A percentile compares a stretch with the other conserved stretches of the same genome.
Conservation (phyloP, 1,140 invertebrate genomes). For the Tribolium madens region DNA sequence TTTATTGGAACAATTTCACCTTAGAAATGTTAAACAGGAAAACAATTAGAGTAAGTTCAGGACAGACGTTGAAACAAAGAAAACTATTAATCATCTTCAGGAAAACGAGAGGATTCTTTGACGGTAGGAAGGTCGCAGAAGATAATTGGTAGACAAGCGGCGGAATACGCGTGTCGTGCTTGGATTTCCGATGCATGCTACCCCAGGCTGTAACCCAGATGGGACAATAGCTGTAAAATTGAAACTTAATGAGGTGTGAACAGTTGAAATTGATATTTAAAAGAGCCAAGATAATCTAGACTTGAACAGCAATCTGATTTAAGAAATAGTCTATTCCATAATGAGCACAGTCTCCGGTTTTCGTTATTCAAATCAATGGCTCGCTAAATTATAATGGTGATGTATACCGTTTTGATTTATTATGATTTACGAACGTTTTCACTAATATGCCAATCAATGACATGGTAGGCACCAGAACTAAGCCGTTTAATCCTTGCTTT, state of each 20-base stretch:
- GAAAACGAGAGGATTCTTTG: constrained; percentile 19
- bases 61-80: constrained; percentile 43
- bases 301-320: constrained; percentile 65
- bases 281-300: constrained; percentile 66
- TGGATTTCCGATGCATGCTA: constrained; percentile 63
- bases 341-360: constrained; percentile 60
- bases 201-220: constrained; percentile 65
- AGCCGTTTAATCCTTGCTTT: not conserved
- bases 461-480: not conserved
- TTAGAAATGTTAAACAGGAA: constrained; percentile 46
- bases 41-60: constrained; percentile 41
- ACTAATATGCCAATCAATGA: constrained; percentile 31
- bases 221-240: constrained; percentile 68
- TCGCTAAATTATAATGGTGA: constrained; percentile 62
- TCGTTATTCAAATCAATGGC: constrained; percentile 64
- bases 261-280: constrained; percentile 67
- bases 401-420: constrained; percentile 45
- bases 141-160: constrained; percentile 53
- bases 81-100: constrained; percentile 37
- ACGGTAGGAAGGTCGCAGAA: constrained; percentile 39
- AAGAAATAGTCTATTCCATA: constrained; percentile 64
- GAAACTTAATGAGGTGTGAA: constrained; percentile 67
- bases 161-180: constrained; percentile 56
- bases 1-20: constrained; percentile 46
- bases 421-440: constrained; percentile 41